Conservation (phyloP, 2,888 invertebrate species). For the Eurytoma adleriae region DNA sequence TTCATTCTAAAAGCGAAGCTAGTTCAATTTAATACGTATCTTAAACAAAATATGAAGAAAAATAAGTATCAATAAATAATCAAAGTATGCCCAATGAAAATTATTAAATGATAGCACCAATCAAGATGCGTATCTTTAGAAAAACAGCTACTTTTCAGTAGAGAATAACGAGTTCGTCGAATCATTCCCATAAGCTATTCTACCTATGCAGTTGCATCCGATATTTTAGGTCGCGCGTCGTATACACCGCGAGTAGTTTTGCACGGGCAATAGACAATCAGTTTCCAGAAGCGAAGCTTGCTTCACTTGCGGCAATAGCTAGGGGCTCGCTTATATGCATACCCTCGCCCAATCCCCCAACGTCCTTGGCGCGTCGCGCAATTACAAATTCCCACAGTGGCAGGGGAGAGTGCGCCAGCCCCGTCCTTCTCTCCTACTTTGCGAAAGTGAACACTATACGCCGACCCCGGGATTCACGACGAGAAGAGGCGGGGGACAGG, state of each 20-base stretch:
- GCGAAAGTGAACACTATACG: not conserved
- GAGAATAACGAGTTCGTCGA: no score
- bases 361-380: slow-evolving; percentile 62
- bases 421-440: slow-evolving; percentile 20
- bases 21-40: no score
- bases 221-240: slow-evolving; percentile 2
- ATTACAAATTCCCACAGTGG: slow-evolving; percentile 71
- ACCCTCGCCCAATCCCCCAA: slow-evolving; percentile 56
- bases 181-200: no score
- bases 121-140: no score
- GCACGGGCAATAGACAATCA: slow-evolving; percentile 61
- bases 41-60: no score
- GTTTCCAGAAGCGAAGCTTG: slow-evolving; percentile 38
- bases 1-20: no score
- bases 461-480: not conserved
- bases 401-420: slow-evolving; percentile 51
- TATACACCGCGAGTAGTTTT: slow-evolving; percentile 50
- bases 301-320: slow-evolving; percentile 9
- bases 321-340: slow-evolving; percentile 2
- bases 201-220: no score
- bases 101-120: no score
- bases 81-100: no score
- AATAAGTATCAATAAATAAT: no score
- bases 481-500: slow-evolving; percentile 1
- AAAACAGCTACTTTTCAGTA: no score